Evolutionary conservation across 2,888 invertebrate genomes (phyloP), one percentile per base, ranked within the genome.

Genomic region (Andricus quercusramuli): DNA sequence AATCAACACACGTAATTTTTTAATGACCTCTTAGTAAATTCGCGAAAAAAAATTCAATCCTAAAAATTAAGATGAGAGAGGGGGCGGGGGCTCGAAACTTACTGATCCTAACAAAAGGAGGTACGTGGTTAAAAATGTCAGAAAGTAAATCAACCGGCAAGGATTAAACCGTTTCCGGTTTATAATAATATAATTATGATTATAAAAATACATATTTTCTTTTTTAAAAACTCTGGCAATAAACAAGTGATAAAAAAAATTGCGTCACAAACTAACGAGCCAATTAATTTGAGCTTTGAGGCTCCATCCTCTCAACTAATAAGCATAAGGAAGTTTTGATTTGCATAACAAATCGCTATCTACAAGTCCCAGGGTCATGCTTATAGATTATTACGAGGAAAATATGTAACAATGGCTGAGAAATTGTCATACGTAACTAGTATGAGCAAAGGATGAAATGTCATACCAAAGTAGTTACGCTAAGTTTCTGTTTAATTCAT

Each of bases 401-500:
- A 74, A 74, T 74, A 59, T 74, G 56, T 74, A 74, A 74, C 74
- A 74, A 74, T 74, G 56, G 56, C 74, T 74, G 56, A 74, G 56
- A 74, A 56, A 74, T 74, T 74, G 29, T 74, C 51, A 56, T 67
- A 65, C 51, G 22, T 74, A 78, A 64, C 78, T 67, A 37, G 44
- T 67, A 59, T 44, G 37, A 66, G 29, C 70, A 56, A 78, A 77
- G 79, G 78, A 83, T 84, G 82, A 81, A 84, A 84, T 81, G 76
- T 82, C 82, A 82, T 82, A 82, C 84, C 82, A 51, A 82, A 59
- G 59, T 78, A 56, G 80, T 84, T 84, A 82, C 81, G 82, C 78
- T 77, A 56, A 13, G 51, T 74, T 37, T 56, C 32, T 64, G 67
- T 82, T 80, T 78, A 82, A 83, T 86, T 84, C 80, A 59, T 41